These are phyloP conservation scores for Liodrosophila aerea DNA, from an alignment of 2,888 invertebrate genomes.

Conservation along the genomic window DNA sequence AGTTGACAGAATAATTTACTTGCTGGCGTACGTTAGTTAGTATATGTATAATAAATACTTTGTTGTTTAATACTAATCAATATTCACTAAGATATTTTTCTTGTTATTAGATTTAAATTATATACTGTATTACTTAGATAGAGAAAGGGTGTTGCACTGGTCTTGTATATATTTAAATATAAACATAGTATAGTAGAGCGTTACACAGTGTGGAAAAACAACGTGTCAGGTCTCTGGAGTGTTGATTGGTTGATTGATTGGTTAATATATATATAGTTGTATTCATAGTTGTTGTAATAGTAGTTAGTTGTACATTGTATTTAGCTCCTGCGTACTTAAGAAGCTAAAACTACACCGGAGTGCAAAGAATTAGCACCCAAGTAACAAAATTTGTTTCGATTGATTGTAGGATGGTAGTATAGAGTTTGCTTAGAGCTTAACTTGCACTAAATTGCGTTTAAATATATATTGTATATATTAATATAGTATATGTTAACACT, in stretches of 20 bases:
- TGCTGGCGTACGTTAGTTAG: constrained; percentile 34
- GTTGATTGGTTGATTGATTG: neutral
- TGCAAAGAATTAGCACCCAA: constrained; percentile 51
- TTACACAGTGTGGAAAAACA: constrained; percentile 31
- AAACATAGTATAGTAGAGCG: constrained; percentile 10
- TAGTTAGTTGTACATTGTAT: constrained; percentile 23
- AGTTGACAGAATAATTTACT: constrained; percentile 52
- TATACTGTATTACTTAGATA: constrained; percentile 45
- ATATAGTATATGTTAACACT: constrained; percentile 39
- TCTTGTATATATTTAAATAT: constrained; percentile 5
- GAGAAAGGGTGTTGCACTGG: constrained; percentile 34
- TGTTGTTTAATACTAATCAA: constrained; percentile 52
- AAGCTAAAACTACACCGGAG: constrained; percentile 65
- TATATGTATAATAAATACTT: constrained; percentile 45
- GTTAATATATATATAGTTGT: constrained; percentile 12
- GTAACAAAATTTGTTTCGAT: constrained; percentile 46
- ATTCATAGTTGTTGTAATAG: no score
- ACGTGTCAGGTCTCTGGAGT: constrained; percentile 1
- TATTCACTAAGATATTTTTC: constrained; percentile 58
- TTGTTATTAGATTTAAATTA: constrained; percentile 26
- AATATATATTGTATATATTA: constrained; percentile 26
- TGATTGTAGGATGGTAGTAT: constrained; percentile 20
- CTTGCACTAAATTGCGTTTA: constrained; percentile 51
- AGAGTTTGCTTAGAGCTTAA: constrained; percentile 61
- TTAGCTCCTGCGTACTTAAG: constrained; percentile 67